Evolutionary conservation across 2,113 vertebrate genomes (phyloP), one percentile per base, ranked within the genome.

Genomic region (Pelmatolapia mariae): DNA sequence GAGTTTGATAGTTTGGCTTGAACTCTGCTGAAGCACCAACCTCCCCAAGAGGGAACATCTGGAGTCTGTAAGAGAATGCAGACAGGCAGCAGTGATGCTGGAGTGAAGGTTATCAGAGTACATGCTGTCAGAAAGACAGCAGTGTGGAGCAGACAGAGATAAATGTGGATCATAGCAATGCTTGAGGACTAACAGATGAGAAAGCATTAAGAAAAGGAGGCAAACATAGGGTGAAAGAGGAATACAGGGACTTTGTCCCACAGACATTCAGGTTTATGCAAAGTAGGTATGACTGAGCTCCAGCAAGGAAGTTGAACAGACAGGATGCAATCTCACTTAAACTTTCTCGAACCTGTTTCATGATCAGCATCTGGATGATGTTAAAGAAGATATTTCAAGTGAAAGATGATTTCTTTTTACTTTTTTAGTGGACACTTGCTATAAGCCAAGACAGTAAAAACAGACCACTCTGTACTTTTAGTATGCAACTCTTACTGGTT

Each of bases 21-120:
- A 88, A 61, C 84, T 85, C 19, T 24, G 18, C 24, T 43, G 4
- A 59, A 71, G 50, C 73, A 13, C 22, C 82, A 80, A 78, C 52
- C 85, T 89, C 86, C 80, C 79, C 5, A 15, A 66, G 89, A 92
- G 84, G 85, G n/a, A 8, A 92, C 90, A 93, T 91, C 90, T 94
- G 91, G 93, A 87, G 12, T 81, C 84, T 91, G 81, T 82, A 50
- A 89, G 43, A 15, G 31, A 63, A 45, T 11, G 24, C 56, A 47
- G 54, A 47, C 31, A 78, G 81, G 7, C 87, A 31, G n/a, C 84
- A n/a, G 80, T 61, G 26, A 38, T 45, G 8, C 33, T 66, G 82
- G 71, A 85, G 73, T 22, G 56, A 86, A 11, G n/a, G 43, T 57
- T 80, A 61, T 81, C 78, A 81, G 81, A 47, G 19, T n/a, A 52